Evolutionary conservation across 2,797 vertebrate genomes (phyloP), one percentile per base, ranked within the genome.

Genomic region (Channa striata): DNA sequence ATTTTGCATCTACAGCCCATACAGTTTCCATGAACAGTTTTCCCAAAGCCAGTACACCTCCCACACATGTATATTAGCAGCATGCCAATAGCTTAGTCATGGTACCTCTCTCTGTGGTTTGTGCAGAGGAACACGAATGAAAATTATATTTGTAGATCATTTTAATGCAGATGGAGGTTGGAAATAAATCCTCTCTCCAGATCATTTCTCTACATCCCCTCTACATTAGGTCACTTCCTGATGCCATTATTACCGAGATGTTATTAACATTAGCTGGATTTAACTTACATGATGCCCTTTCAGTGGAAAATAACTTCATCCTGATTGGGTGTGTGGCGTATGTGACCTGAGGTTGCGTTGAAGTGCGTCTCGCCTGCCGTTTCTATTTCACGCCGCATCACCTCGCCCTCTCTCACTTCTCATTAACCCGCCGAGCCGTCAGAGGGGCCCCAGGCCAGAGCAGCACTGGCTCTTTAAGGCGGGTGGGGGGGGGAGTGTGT

Each of bases 361-460:
- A 56, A 78, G 70, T 62, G 11, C 49, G 54, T 76, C 80, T 83
- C 77, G 76, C 71, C 59, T 67, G 76, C 65, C 72, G 78, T 87
- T 87, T 91, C 80, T 65, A 89, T 92, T 89, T 85, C 84, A 90
- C 83, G 80, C 86, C 68, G 16, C 67, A 72, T 86, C 87, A 85
- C 85, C 87, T 87, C 70, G 51, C 50, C 25, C 77, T 61, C 76
- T 77, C 78, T 79, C 16, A 74, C 84, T 85, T 83, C 85, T 88
- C 83, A 91, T 93, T 92, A 92, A 89, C 86, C 81, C 59, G 19
- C 56, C 33, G 3, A 74, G 67, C 84, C 73, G 58, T 64, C 21
- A 46, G 58, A 77, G 42, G 54, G 36, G 68, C 78, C 74, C 48
- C 9, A 9, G 63, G 70, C 77, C 53, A 33, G 46, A 61, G 67